phyloP scores from a whole-genome alignment of 2,888 invertebrate species.

The Xylophagus ater region DNA sequence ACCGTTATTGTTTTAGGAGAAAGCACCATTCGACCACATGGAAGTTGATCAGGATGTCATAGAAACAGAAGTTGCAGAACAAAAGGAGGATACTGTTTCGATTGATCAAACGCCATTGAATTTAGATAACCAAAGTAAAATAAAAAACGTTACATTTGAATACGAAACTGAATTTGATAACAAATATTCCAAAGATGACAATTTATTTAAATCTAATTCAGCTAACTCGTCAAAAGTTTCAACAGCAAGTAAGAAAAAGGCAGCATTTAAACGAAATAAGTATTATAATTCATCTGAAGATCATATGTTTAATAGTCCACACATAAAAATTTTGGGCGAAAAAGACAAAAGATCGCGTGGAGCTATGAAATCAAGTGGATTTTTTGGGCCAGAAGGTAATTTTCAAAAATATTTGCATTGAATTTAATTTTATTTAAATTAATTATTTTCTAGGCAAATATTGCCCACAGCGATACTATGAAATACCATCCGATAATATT shows the following conservation, averaged over 20 bases:
- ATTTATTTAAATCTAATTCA: too few relatives aligned
- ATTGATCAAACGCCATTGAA: conserved; percentile 1
- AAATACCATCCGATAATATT: too few relatives aligned
- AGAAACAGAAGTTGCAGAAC: too few relatives aligned
- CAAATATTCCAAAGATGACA: background rate
- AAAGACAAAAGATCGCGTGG: conserved; percentile 19
- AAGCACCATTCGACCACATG: conserved; percentile 12
- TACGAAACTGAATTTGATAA: conserved; percentile 14
- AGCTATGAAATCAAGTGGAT: conserved; percentile 17
- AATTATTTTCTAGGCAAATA: too few relatives aligned
- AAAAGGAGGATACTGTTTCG: background rate
- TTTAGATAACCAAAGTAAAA: conserved; percentile 7
- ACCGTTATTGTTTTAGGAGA: conserved; percentile 10
- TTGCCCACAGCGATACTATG: too few relatives aligned
- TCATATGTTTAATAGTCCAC: background rate
- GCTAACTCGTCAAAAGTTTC: too few relatives aligned
- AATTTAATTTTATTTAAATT: too few relatives aligned
- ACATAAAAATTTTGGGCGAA: conserved; percentile 15
- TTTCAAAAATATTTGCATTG: too few relatives aligned
- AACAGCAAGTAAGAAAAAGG: background rate
- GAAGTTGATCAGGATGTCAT: conserved; percentile 17
- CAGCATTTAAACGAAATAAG: conserved; percentile 11
- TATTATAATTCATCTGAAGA: conserved; percentile 4
- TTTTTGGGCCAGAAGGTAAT: conserved; percentile 22
- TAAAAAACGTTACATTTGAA: conserved; percentile 21